These are phyloP conservation scores for Cheilosia soror DNA, from an alignment of 2,888 invertebrate species.

Conservation along the genomic window DNA sequence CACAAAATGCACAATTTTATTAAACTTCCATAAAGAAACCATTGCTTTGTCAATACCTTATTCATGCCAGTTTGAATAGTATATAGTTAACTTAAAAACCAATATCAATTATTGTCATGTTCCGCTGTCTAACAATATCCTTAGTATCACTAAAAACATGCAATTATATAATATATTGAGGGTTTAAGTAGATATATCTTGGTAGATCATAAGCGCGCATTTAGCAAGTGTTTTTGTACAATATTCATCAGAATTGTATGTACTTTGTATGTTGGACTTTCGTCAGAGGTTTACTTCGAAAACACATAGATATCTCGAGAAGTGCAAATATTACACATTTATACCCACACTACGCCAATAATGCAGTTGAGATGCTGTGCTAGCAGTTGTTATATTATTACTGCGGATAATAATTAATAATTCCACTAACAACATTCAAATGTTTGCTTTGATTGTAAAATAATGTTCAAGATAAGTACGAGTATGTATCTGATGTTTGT, in stretches of 20 bases:
- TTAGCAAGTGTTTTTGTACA: neutral
- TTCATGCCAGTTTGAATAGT: too few species aligned
- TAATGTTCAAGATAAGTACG: neutral
- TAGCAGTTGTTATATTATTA: too few species aligned
- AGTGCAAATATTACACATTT: neutral
- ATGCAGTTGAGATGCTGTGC: conserved; percentile 1
- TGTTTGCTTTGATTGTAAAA: neutral
- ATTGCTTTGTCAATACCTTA: too few species aligned
- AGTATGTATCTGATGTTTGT: neutral
- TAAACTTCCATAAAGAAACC: too few species aligned
- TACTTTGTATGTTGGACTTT: conserved; percentile 40
- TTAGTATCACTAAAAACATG: too few species aligned
- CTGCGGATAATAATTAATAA: too few species aligned
- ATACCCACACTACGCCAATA: neutral
- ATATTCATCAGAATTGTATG: neutral
- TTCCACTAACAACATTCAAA: neutral
- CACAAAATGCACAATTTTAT: too few species aligned
- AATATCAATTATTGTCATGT: too few species aligned
- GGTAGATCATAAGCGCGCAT: neutral
- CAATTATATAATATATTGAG: neutral
- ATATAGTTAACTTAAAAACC: too few species aligned
- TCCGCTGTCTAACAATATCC: too few species aligned
- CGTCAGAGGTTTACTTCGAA: neutral
- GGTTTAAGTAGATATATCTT: neutral
- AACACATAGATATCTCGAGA: neutral